Conservation (phyloP, 2,797 vertebrate species). For the Macropus fuliginosus region DNA sequence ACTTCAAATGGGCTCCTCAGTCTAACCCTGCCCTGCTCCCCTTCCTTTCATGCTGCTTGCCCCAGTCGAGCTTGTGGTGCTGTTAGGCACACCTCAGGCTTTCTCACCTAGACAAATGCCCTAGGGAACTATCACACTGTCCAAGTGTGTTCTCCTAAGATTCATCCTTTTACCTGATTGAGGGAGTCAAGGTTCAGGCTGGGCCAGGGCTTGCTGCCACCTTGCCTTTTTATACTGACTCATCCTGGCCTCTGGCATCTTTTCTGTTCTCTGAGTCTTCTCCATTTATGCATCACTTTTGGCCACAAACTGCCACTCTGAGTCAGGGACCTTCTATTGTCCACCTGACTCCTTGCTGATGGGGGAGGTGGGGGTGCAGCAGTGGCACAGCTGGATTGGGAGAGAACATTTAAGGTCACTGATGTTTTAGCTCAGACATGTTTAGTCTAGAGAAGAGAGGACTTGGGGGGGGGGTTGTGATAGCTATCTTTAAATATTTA, state of each 20-base stretch:
- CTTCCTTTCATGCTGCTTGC: not conserved
- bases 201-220: not conserved
- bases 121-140: not conserved
- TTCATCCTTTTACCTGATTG: not conserved
- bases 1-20: not conserved
- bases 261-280: not conserved
- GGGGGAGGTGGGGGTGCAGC: not conserved
- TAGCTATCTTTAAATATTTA: constrained; percentile 10
- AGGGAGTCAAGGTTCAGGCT: not conserved
- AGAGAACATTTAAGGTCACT: not conserved
- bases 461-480: not conserved
- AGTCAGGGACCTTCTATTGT: not conserved
- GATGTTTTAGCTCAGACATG: not conserved
- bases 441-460: constrained; percentile 6
- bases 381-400: not conserved
- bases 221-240: not conserved
- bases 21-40: not conserved
- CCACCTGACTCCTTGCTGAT: not conserved
- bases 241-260: not conserved
- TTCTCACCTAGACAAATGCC: not conserved
- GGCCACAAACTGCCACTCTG: not conserved
- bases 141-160: not conserved
- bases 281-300: not conserved
- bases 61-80: not conserved
- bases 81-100: not conserved